These are phyloP conservation scores for Anguilla megastoma DNA, from an alignment of 2,797 vertebrate species.

Conservation along the genomic window DNA sequence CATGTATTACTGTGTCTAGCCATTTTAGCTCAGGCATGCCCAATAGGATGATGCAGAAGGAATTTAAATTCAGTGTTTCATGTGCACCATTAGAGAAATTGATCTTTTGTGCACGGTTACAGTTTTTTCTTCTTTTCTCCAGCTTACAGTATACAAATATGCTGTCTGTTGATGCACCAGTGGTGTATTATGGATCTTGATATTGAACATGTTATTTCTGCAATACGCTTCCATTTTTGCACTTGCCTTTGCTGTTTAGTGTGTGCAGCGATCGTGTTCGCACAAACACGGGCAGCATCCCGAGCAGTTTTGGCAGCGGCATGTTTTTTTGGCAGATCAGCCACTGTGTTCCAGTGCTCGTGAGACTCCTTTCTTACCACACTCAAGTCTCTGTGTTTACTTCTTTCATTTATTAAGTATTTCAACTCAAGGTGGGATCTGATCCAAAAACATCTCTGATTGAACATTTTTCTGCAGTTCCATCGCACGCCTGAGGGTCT, in stretches of 20 bases:
- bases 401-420: background rate
- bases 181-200: background rate
- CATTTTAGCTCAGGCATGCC: constrained; percentile 41
- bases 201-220: background rate
- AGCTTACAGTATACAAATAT: background rate
- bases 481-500: background rate
- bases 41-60: constrained; percentile 20
- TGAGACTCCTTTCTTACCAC: background rate
- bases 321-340: background rate
- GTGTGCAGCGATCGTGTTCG: background rate
- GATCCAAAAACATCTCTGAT: background rate
- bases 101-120: background rate
- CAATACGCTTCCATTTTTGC: background rate
- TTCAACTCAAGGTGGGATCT: background rate
- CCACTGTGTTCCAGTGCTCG: background rate
- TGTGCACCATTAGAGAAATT: background rate
- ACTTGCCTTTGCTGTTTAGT: background rate
- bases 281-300: background rate
- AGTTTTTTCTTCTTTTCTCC: background rate
- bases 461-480: background rate
- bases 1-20: constrained; percentile 47
- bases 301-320: background rate
- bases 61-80: constrained; percentile 2
- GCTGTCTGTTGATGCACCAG: background rate
- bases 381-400: background rate